Base-by-base conservation (phyloP, 2,888 invertebrate genomes). In the Octonoba sinensis region DNA sequence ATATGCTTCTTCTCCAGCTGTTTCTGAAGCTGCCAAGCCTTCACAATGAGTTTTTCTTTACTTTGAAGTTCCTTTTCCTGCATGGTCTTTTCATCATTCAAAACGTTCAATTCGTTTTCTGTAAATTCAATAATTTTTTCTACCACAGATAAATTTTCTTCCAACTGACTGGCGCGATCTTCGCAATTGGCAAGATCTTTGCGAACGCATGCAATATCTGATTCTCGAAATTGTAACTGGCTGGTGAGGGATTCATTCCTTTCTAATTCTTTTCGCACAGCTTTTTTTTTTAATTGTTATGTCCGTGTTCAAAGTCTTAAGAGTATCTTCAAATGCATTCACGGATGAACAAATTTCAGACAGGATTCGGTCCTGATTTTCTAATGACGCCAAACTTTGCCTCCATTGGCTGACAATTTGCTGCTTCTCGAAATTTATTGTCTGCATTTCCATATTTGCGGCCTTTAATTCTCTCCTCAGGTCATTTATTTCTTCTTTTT, bases 321-420 rank as follows among this genome's bases (percentile, higher is more conserved):
- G 27, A 18, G 64, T 51, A 20, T 78, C 78, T 70, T 83, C 77
- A 65, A 54, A 60, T 24, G 47, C 16, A 51, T 70, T 73, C 15
- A 47, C 73, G 22, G 73, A 46, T 4, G 77, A 64, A 15, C 65
- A 36, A 15, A 77, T 65, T 74, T 72, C 74, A 13, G 77, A 22
- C 18, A 69, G 27, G 15, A 76, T 36, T 13, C 44, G 24, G 65
- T 83, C 83, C 44, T 72, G 62, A 13, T 74, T 77, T 60, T 64
- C 64, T 56, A 83, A 59, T 16, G 83, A 71, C 16, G 70, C 51
- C 18, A 83, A 59, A 54, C 83, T 83, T 54, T 78, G 71, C 8
- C 59, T 78, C 83, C 83, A 83, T 27, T 78, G 73, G n/a, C 74
- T 72, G 6, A 83, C 69, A n/a, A 83, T 73, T 44, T 83, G 77